Evolutionary conservation across 2,113 vertebrate species (phyloP).

Genomic region (Meriones unguiculatus): DNA sequence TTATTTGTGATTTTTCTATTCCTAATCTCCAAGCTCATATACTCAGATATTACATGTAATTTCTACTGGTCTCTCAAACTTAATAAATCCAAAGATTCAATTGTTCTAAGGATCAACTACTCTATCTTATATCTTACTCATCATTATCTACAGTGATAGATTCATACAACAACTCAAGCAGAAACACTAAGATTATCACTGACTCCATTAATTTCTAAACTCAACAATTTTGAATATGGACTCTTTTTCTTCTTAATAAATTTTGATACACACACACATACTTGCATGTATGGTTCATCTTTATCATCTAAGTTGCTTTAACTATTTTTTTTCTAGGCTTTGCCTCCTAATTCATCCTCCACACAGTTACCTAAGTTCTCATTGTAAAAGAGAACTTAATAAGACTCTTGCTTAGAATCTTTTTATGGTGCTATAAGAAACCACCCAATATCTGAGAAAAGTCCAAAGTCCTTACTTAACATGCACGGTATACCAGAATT

Average conservation of each 20-base stretch:
- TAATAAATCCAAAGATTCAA: not conserved
- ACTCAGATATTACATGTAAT: conserved; percentile 21
- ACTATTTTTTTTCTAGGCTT: not conserved
- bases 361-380: not conserved
- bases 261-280: not conserved
- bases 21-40: conserved; percentile 12
- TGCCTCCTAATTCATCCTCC: not conserved
- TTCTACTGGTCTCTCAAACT: not conserved
- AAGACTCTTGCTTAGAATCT: not conserved
- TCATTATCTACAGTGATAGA: not conserved
- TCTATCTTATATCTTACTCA: conserved; percentile 21
- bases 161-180: not conserved
- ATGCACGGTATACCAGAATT: not conserved
- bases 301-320: conserved; percentile 10
- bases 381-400: not conserved
- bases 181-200: not conserved
- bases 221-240: not conserved
- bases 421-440: not conserved
- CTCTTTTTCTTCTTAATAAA: not conserved
- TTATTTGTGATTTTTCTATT: not conserved
- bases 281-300: not conserved
- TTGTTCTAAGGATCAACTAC: not conserved
- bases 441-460: not conserved
- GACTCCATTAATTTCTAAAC: not conserved
- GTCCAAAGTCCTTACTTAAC: not conserved